phyloP scores from a whole-genome alignment of 2,113 vertebrate genomes.

The Corydoras maculifer region DNA sequence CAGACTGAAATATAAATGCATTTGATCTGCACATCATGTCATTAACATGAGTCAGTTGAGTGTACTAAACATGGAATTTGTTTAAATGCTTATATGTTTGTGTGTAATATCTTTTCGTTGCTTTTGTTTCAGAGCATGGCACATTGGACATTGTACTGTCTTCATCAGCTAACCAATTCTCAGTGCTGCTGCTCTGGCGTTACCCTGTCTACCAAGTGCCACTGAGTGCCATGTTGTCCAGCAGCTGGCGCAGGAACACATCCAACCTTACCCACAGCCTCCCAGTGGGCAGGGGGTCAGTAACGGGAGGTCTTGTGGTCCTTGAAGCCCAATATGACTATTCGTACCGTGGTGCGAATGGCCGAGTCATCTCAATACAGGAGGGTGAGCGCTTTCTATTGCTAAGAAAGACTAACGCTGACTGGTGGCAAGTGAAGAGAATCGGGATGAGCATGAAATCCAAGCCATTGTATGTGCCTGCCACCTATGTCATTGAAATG shows the following conservation, averaged over 20 bases:
- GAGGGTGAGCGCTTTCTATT: slow-evolving; percentile 81
- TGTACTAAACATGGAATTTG: too few species aligned
- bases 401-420: slow-evolving; percentile 77
- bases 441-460: slow-evolving; percentile 64
- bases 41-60: too few species aligned
- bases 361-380: slow-evolving; percentile 70
- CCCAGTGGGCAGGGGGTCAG: slow-evolving; percentile 37
- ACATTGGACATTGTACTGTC: slow-evolving; percentile 40
- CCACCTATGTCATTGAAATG: slow-evolving; percentile 75
- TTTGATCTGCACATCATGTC: too few species aligned
- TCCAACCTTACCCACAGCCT: slow-evolving; percentile 42
- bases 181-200: slow-evolving; percentile 17
- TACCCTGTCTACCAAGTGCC: slow-evolving; percentile 1
- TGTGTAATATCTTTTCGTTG: slow-evolving; percentile 16
- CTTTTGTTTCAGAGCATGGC: slow-evolving; percentile 60
- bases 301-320: slow-evolving; percentile 56
- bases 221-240: slow-evolving; percentile 68
- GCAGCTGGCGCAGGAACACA: slow-evolving; percentile 58
- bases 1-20: too few species aligned
- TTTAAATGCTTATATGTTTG: slow-evolving; percentile 4
- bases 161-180: slow-evolving; percentile 29
- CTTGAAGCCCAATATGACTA: slow-evolving; percentile 79
- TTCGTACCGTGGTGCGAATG: slow-evolving; percentile 70
- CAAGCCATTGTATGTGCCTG: slow-evolving; percentile 78
- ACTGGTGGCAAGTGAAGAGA: slow-evolving; percentile 85